These are phyloP conservation scores for Anabas testudineus DNA, from an alignment of 2,797 vertebrate species.

Conservation along the genomic window DNA sequence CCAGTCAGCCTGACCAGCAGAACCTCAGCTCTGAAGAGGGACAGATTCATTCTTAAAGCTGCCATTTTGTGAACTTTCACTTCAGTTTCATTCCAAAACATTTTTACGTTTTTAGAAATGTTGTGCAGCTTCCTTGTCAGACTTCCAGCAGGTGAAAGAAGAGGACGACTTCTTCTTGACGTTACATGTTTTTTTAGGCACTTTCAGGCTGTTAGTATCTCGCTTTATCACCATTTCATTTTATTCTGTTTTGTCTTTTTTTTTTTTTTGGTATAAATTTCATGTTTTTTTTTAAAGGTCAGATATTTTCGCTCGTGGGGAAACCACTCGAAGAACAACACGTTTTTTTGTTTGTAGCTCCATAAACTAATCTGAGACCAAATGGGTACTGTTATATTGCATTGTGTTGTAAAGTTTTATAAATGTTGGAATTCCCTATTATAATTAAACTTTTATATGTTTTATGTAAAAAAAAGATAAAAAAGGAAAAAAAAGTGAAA, in stretches of 20 bases:
- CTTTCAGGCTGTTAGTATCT: constrained; percentile 63
- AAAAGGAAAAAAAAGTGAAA: constrained; percentile 57
- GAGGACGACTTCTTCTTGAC: constrained; percentile 1
- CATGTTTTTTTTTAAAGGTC: constrained; percentile 37
- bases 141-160: constrained; percentile 16
- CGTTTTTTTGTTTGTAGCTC: constrained; percentile 74
- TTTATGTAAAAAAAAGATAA: constrained; percentile 79
- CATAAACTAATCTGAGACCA: constrained; percentile 77
- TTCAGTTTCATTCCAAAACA: constrained; percentile 18
- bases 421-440: constrained; percentile 76
- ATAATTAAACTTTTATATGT: constrained; percentile 85
- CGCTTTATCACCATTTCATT: constrained; percentile 36
- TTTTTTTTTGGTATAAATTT: constrained; percentile 38
- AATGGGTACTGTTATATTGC: constrained; percentile 83
- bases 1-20: constrained; percentile 31
- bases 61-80: constrained; percentile 14
- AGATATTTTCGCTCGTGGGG: constrained; percentile 53
- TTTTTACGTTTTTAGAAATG: constrained; percentile 21
- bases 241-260: constrained; percentile 14
- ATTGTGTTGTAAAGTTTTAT: constrained; percentile 86
- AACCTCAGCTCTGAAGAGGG: constrained; percentile 34
- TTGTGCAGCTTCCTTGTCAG: constrained; percentile 5
- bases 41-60: not conserved
- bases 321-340: constrained; percentile 42
- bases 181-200: constrained; percentile 61